Base-by-base conservation (phyloP, 2,797 vertebrate species). In the Alcedo atthis region DNA sequence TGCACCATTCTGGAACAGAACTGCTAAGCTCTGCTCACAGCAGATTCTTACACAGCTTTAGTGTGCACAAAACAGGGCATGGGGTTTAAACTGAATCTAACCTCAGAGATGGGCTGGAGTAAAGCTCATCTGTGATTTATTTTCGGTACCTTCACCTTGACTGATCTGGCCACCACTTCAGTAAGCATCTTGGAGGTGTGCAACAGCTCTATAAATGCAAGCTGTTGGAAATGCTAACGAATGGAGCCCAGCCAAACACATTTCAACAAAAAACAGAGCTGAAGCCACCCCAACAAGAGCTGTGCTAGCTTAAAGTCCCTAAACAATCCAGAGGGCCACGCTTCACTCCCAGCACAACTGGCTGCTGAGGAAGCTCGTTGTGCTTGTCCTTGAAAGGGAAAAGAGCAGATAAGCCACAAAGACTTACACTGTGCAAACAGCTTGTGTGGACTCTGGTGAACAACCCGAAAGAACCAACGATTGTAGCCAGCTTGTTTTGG, bases 391-490 rank as follows among this genome's bases (percentile, higher is more conserved):
- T 92, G 81, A 88, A 91, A 89, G 67, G 90, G 70, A 87, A 90
- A 88, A 84, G 67, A 84, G 71, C 55, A 91, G 74, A 84, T 81
- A 86, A 76, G 48, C 70, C 90, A 73, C 85, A 90, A 75, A 87
- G 90, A 59, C n/a, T 70, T 80, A 76, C 13, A 37, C 49, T 92
- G 81, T 94, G 57, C 71, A 75, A 83, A 90, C 86, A 86, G 88
- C 54, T 81, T 87, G 40, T 74, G 8, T 90, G 78, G 68, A 53
- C 35, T 55, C 30, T 66, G 45, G 70, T 70, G 61, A 80, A 84
- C 63, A 83, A 94, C 66, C 85, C 86, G 83, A 94, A 94, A 94
- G 88, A 59, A 84, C 35, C 75, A 77, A 53, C 63, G 24, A 93
- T 18, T 90, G 45, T 53, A 84, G 53, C 25, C 70, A 43, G 32